Evolutionary conservation across 2,113 vertebrate species (phyloP).

Genomic region (Isurus oxyrinchus): DNA sequence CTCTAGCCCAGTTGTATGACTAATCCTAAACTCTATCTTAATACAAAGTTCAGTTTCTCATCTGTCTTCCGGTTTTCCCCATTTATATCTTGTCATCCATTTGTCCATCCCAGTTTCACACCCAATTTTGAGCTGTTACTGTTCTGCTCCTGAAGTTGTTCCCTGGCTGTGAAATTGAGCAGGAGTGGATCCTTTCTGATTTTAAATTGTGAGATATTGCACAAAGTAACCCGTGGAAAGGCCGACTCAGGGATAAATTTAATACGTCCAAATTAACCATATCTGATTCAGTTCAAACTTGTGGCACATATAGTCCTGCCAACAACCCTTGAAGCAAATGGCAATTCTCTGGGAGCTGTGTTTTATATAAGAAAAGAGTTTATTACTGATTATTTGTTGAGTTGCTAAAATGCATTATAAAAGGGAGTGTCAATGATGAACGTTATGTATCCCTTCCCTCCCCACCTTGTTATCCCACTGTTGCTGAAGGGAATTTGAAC

Average conservation of each 20-base stretch:
- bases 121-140: background rate
- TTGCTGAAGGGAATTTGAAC: background rate
- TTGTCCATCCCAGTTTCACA: background rate
- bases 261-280: background rate
- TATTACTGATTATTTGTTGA: background rate
- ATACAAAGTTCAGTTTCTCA: background rate
- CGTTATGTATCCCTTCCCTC: no score
- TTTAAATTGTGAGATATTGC: background rate
- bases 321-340: background rate
- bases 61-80: background rate
- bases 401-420: background rate
- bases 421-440: background rate
- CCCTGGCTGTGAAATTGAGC: background rate
- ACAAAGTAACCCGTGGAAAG: background rate
- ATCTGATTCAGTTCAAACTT: background rate
- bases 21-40: background rate
- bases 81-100: background rate
- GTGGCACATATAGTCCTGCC: background rate
- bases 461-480: background rate
- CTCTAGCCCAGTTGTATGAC: background rate
- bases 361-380: background rate
- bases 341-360: background rate
- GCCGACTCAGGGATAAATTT: no score
- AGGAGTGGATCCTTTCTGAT: background rate
- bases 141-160: background rate